Base-by-base conservation (phyloP, 2,113 vertebrate species). In the Morone chrysops region DNA sequence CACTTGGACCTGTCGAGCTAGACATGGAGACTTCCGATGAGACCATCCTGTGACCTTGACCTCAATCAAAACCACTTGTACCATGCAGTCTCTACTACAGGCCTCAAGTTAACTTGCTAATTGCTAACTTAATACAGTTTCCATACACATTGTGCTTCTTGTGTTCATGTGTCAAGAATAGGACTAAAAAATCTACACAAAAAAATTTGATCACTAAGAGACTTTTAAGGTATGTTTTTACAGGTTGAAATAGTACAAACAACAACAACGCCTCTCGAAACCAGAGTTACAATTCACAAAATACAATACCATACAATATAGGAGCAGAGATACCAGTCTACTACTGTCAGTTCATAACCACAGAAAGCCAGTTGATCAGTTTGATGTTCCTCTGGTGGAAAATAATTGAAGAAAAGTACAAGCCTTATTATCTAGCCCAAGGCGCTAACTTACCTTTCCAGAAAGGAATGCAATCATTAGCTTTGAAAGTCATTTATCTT, bases 401-500 rank as follows among this genome's bases (percentile, higher is more conserved):
- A 91, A 89, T 84, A 92, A 93, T 88, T 88, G 85, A 67, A 88
- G 73, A 70, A 80, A 82, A 90, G 87, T 13, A 13, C 71, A 78
- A 84, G 71, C 60, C 41, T 61, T 81, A 92, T 90, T 89, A 77
- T 89, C 75, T 93, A 83, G 83, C 94, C 90, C 48, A 1, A 84
- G 96, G 96, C 93, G 74, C 87, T 71, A 43, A 70, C 94, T 96
- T 95, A 92, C 92, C 94, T 95, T 92, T 92, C 74, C 83, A 90
- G 70, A 92, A 85, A 94, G 94, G 95, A 96, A 96, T 92, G 84
- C 51, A 87, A 95, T 94, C 53, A 50, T 95, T 95, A 94, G 73
- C 88, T 87, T 93, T 92, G 90, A 92, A 93, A 91, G 94, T 94
- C 94, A 96, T 96, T 97, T 94, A 93, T 96, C 90, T 88, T 94